phyloP scores from a whole-genome alignment of 2,888 invertebrate species.

The Ditula angustiorana region DNA sequence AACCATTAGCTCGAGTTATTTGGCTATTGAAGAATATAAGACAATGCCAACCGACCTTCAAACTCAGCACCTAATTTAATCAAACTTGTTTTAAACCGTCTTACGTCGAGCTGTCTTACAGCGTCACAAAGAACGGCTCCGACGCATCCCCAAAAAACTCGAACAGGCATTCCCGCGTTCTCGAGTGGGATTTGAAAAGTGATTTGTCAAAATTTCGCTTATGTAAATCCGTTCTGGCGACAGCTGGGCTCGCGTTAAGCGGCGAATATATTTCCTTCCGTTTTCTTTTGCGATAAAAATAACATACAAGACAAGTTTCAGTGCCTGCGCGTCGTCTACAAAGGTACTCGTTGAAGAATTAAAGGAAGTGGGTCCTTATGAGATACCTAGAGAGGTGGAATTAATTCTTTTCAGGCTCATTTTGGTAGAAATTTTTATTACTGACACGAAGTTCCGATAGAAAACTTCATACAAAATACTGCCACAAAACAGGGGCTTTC shows the following conservation, averaged over 20 bases:
- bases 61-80: no score
- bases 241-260: slow-evolving; percentile 34
- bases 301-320: neutral
- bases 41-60: no score
- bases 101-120: neutral
- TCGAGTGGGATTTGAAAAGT: slow-evolving; percentile 39
- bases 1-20: no score
- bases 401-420: no score
- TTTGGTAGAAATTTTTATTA: no score
- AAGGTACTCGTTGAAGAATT: no score
- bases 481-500: no score
- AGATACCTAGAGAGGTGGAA: neutral
- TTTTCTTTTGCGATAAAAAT: slow-evolving; percentile 23
- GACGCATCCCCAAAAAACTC: slow-evolving; percentile 19
- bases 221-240: slow-evolving; percentile 37
- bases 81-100: neutral
- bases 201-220: slow-evolving; percentile 40
- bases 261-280: slow-evolving; percentile 35
- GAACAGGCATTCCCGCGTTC: slow-evolving; percentile 23
- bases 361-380: no score
- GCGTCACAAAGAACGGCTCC: neutral
- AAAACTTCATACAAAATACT: no score
- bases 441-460: no score
- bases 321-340: neutral
- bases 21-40: no score